Base-by-base conservation (phyloP, 2,113 vertebrate genomes). In the Clarias gariepinus region DNA sequence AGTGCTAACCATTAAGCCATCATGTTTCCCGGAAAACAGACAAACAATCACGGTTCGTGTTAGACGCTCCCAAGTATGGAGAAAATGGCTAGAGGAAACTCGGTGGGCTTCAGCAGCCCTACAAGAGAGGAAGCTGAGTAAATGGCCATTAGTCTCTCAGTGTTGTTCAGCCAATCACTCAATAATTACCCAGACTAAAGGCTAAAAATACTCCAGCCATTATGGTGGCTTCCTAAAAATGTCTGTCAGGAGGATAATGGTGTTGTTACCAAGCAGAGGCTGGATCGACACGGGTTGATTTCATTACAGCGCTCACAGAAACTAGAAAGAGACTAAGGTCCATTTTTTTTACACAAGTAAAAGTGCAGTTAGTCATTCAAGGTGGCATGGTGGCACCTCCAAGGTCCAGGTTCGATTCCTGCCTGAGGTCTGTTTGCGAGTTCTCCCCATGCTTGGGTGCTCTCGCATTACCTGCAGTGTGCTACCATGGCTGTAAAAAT, bases 51-150 rank as follows among this genome's bases (percentile, higher is more conserved):
- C 68, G 28, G 58, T 78, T 60, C n/a, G 57, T 30, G 36, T 74
- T 25, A 66, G 63, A 84, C 25, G 30, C 77, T 25, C 28, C 52
- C 53, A 81, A 41, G 15, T 64, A 64, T 77, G 85, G 69, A 84
- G 3, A 11, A 41, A 76, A 8, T n/a, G 61, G 52, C 19, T 16
- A 60, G 47, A 78, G 84, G 52, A 85, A 78, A 78, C 73, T 74
- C 13, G 21, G 28, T n/a, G 15, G 28, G n/a, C 66, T 78, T 8
- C n/a, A 53, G 52, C 58, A 6, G 28, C 58, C 36, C 33, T 28
- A 10, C 8, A 33, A 8, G 18, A 53, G 68, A 89, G 73, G 55
- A 89, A 85, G 82, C 68, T 47, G 71, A 85, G 80, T 15, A 68
- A 61, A 83, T 83, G n/a, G 23, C 30, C 30, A 25, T 64, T 63